phyloP scores from a whole-genome alignment of 2,113 vertebrate genomes.

The Gymnocephalus cernua region DNA sequence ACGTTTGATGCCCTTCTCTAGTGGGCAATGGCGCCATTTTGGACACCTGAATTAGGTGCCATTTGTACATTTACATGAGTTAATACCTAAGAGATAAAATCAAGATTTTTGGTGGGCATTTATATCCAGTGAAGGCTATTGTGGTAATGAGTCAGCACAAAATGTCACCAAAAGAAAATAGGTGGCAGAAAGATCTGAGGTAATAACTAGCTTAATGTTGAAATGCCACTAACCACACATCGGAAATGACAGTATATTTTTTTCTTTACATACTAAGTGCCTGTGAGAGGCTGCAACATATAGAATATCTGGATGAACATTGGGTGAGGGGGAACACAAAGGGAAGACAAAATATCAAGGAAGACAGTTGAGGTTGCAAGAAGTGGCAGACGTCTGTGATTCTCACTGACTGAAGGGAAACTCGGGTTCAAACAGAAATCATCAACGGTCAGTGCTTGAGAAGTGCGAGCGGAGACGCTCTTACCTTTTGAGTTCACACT shows the following conservation, averaged over 20 bases:
- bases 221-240: conserved; percentile 59
- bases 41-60: conserved; percentile 18
- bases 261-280: conserved; percentile 47
- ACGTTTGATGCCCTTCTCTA: conserved; percentile 6
- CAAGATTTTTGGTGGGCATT: conserved; percentile 47
- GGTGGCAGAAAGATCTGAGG: conserved; percentile 65
- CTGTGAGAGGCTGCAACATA: conserved; percentile 27
- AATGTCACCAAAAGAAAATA: conserved; percentile 42
- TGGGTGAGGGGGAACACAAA: conserved; percentile 42
- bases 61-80: conserved; percentile 34
- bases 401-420: conserved; percentile 41
- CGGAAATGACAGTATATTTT: conserved; percentile 46
- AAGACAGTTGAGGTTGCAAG: conserved; percentile 72
- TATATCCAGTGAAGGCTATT: conserved; percentile 66
- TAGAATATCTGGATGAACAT: conserved; percentile 30
- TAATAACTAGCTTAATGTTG: conserved; percentile 66
- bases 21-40: not conserved
- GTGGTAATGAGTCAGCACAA: conserved; percentile 57
- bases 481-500: conserved; percentile 27
- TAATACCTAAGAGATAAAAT: conserved; percentile 30
- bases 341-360: conserved; percentile 75
- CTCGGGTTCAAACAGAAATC: conserved; percentile 40
- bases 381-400: conserved; percentile 46
- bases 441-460: conserved; percentile 57
- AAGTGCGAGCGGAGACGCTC: conserved; percentile 31